phyloP scores from a whole-genome alignment of 2,888 invertebrate genomes.

The Odontomyia ornata region DNA sequence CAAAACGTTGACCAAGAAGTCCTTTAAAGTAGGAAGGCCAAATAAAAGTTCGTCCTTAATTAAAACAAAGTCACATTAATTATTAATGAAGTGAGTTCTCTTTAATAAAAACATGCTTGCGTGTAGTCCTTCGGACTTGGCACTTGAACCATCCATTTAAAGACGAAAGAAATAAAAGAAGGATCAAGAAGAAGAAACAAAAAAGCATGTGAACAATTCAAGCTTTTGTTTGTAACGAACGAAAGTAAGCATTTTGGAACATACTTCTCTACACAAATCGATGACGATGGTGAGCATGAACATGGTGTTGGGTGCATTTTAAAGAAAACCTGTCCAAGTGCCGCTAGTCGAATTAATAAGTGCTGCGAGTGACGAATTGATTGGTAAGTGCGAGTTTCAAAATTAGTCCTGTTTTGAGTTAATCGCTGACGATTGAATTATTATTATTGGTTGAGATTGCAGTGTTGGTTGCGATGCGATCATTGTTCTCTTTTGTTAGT shows the following conservation, averaged over 20 bases:
- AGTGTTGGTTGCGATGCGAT: not conserved
- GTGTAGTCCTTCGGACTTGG: too few species aligned
- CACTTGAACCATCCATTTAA: too few species aligned
- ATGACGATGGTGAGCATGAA: conserved; percentile 56
- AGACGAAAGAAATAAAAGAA: too few species aligned
- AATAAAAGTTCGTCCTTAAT: too few species aligned
- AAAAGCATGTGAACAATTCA: too few species aligned
- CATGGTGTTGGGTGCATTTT: conserved; percentile 57
- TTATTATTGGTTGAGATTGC: conserved; percentile 47
- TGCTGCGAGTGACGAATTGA: conserved; percentile 55
- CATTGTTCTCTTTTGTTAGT: not conserved
- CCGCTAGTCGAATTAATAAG: conserved; percentile 55
- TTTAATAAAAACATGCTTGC: too few species aligned
- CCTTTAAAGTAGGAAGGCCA: too few species aligned
- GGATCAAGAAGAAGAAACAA: too few species aligned
- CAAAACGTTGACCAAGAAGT: too few species aligned
- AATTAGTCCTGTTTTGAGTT: conserved; percentile 9
- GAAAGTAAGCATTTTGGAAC: conserved; percentile 56
- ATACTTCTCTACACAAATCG: conserved; percentile 64
- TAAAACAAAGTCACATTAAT: too few species aligned
- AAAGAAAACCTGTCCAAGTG: conserved; percentile 57
- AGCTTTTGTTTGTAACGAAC: too few species aligned
- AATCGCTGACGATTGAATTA: conserved; percentile 46
- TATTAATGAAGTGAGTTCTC: too few species aligned
- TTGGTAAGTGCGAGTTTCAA: conserved; percentile 42